A percentile compares a stretch with the other conserved stretches of the same genome.
Conservation (phyloP, 2,888 invertebrate species). For the Zootermopsis nevadensis region DNA sequence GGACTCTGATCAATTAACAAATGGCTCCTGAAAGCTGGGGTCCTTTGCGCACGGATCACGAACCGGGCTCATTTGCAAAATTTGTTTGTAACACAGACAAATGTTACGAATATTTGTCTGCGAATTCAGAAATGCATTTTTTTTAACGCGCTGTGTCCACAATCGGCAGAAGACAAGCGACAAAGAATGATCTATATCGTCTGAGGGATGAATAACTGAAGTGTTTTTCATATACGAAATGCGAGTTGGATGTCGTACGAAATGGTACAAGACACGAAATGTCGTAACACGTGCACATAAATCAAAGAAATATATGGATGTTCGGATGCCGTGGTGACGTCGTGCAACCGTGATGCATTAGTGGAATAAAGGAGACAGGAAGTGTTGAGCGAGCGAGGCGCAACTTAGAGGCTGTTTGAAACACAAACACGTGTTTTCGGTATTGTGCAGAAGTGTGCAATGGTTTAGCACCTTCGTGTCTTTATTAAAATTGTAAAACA, state of each 20-base stretch:
- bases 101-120: too few relatives aligned
- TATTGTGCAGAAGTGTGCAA: not conserved
- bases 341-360: not conserved
- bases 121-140: too few relatives aligned
- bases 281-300: not conserved
- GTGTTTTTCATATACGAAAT: not conserved
- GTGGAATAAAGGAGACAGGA: not conserved
- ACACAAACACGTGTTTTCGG: not conserved
- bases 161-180: not conserved
- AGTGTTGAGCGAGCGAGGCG: not conserved
- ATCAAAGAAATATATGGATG: not conserved
- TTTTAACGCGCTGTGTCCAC: too few relatives aligned
- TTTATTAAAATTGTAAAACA: not conserved
- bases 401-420: not conserved
- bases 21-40: too few relatives aligned
- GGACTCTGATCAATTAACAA: too few relatives aligned
- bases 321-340: not conserved
- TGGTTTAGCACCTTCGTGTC: not conserved
- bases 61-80: too few relatives aligned
- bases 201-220: not conserved
- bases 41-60: too few relatives aligned
- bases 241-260: not conserved
- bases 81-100: too few relatives aligned
- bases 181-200: not conserved
- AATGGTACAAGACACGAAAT: not conserved